A percentile compares a stretch with the other conserved stretches of the same genome.
Conservation (phyloP, 2,888 invertebrate genomes). For the Pyrgus malvae region DNA sequence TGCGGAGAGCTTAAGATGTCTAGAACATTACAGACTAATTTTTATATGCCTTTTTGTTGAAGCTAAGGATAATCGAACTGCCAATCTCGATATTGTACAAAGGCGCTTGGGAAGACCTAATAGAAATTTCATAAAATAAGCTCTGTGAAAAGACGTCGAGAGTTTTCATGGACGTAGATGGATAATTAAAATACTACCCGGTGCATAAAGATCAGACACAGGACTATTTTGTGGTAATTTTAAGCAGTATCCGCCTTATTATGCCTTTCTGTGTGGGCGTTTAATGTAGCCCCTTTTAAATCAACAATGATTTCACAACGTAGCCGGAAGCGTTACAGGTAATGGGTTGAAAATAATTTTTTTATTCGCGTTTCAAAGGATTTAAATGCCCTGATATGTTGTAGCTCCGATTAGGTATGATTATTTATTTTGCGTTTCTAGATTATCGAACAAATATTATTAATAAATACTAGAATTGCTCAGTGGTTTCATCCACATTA, state of each 20-base stretch:
- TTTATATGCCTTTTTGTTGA: constrained; percentile 71
- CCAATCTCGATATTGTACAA: constrained; percentile 71
- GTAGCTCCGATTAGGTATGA: too few relatives aligned
- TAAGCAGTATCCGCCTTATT: neutral
- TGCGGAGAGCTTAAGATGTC: constrained; percentile 71
- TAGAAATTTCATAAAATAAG: constrained; percentile 58
- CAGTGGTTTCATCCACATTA: too few relatives aligned
- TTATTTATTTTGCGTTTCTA: too few relatives aligned
- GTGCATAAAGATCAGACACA: constrained; percentile 25
- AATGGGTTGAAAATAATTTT: neutral
- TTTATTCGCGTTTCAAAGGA: neutral
- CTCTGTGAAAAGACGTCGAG: constrained; percentile 41
- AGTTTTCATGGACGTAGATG: constrained; percentile 31
- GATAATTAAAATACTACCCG: constrained; percentile 46
- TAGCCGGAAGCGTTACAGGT: too few relatives aligned
- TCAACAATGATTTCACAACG: neutral
- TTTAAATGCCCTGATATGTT: neutral
- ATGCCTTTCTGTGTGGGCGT: neutral
- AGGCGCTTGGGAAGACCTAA: constrained; percentile 53
- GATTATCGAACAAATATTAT: too few relatives aligned
- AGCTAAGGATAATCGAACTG: constrained; percentile 76
- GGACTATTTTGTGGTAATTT: constrained; percentile 4
- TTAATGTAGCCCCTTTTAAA: constrained; percentile 16
- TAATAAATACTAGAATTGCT: too few relatives aligned
- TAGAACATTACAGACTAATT: constrained; percentile 72